Evolutionary conservation across 2,113 vertebrate species (phyloP).

Genomic region (Tragulus kanchil): DNA sequence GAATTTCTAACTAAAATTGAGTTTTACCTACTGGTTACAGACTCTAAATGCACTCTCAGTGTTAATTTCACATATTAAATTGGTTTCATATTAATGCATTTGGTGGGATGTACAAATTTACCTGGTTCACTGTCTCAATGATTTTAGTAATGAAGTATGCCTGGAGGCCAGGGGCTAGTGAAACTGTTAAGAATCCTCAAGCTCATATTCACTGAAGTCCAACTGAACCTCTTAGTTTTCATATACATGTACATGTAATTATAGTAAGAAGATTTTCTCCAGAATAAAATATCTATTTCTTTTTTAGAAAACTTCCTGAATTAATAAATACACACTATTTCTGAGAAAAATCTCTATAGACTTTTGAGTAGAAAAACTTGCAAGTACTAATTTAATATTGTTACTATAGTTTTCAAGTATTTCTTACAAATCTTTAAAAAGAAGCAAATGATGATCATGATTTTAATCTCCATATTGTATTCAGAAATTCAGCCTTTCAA

Average conservation of each 20-base stretch:
- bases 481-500: slow-evolving; percentile 84
- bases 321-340: neutral
- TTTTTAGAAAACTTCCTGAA: slow-evolving; percentile 36
- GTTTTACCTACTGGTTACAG: neutral
- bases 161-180: neutral
- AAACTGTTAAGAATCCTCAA: neutral
- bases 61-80: slow-evolving; percentile 41
- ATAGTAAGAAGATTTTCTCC: neutral
- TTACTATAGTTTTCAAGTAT: slow-evolving; percentile 66
- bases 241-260: neutral
- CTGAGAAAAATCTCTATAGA: neutral
- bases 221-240: neutral
- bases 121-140: neutral
- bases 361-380: slow-evolving; percentile 68
- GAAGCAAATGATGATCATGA: slow-evolving; percentile 65
- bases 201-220: neutral
- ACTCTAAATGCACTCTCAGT: neutral
- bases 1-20: neutral
- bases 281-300: neutral
- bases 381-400: slow-evolving; percentile 67
- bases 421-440: slow-evolving; percentile 78
- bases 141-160: neutral
- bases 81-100: neutral
- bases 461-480: slow-evolving; percentile 82
- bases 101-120: neutral